Base-by-base conservation (phyloP, 2,113 vertebrate genomes). In the Menura novaehollandiae region DNA sequence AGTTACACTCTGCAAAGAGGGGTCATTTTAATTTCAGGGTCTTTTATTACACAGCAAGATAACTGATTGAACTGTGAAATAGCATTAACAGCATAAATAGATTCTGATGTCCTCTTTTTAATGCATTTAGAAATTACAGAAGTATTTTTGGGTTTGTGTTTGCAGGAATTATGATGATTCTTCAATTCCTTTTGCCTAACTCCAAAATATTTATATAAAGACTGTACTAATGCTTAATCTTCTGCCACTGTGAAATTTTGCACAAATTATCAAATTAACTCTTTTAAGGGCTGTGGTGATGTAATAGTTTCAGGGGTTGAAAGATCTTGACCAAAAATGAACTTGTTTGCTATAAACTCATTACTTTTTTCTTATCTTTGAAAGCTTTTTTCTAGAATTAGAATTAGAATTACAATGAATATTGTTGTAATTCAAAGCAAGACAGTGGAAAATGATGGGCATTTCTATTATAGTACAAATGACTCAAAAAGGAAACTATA, bases 21-120 rank as follows among this genome's bases (percentile, higher is more conserved):
- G 93, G 93, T 96, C 93, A 98, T 97, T 98, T 97, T 97, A 97
- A 98, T 97, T 97, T 97, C 88, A 97, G 85, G 49, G 88, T 94
- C 89, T 96, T 97, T 97, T 96, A 97, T 97, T 98, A 91, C 83
- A 93, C 66, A 96, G 93, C 73, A 96, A 97, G 94, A 96, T 96
- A 97, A 94, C 91, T 97, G 94, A 96, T 24, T 96, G 93, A 97
- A 97, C 73, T 96, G 71, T 82, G 93, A 98, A 97, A 97, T 92
- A 97, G 96, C 73, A 97, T 97, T 97, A 97, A 96, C 51, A 93
- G 85, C 71, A 94, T 94, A 98, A 97, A 97, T 97, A 97, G 94
- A 95, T 41, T 91, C 85, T 82, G 75, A 74, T 89, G 55, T 96
- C 88, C 89, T 95, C 91, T 91, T 62, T 94, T 94, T 82, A 91